Evolutionary conservation across 2,113 vertebrate genomes (phyloP).

Genomic region (Siphamia tubifer): DNA sequence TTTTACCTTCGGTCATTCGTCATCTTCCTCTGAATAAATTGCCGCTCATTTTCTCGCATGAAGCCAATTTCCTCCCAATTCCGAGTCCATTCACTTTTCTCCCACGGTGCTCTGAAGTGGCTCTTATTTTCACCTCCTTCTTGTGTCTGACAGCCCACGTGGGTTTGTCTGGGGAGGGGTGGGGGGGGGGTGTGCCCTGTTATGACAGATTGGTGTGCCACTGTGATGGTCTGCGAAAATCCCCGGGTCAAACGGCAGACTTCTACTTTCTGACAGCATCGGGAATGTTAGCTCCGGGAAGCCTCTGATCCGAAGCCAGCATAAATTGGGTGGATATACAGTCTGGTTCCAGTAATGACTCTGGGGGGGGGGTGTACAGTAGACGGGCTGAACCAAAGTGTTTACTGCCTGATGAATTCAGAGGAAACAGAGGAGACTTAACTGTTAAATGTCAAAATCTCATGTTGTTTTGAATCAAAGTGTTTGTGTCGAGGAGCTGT

Average conservation of each 20-base stretch:
- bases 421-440: too few species aligned
- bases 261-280: constrained; percentile 59
- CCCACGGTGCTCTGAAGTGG: constrained; percentile 19
- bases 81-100: constrained; percentile 7
- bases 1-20: too few species aligned
- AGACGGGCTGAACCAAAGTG: too few species aligned
- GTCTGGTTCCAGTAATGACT: too few species aligned
- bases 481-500: too few species aligned
- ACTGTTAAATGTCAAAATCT: too few species aligned
- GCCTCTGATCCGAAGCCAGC: constrained; percentile 35
- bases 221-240: constrained; percentile 40
- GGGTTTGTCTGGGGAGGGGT: neutral
- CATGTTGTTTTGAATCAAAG: too few species aligned
- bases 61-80: constrained; percentile 18
- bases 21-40: constrained; percentile 25
- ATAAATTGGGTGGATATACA: neutral
- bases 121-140: constrained; percentile 23
- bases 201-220: constrained; percentile 65
- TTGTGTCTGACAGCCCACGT: constrained; percentile 22
- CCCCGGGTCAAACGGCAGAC: constrained; percentile 59
- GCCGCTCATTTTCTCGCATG: constrained; percentile 11
- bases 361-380: too few species aligned
- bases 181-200: constrained; percentile 10
- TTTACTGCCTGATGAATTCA: too few species aligned
- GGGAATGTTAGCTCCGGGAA: constrained; percentile 27